Conservation (phyloP, 30 jellyfish, hydroid and myxozoan genomes). For the Cassiopea andromeda region DNA sequence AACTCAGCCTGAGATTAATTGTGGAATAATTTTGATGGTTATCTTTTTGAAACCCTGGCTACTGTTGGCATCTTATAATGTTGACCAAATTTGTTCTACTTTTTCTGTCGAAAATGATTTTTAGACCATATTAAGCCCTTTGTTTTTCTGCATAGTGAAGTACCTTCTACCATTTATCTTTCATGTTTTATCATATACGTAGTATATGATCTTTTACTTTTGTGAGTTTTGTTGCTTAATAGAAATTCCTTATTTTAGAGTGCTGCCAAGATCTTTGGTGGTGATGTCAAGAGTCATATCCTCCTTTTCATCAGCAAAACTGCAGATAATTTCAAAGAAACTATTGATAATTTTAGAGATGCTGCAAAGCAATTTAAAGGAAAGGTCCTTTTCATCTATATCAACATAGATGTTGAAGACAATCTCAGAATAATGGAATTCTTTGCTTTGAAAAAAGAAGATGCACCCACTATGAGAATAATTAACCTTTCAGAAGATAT, state of each 20-base stretch:
- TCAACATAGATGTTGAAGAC: conserved; percentile 95
- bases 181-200: no score
- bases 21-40: no score
- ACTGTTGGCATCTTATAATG: no score
- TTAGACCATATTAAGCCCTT: no score
- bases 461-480: conserved; percentile 91
- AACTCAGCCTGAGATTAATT: no score
- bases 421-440: conserved; percentile 94
- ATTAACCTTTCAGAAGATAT: conserved; percentile 92
- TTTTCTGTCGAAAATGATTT: no score
- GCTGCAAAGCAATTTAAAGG: conserved; percentile 96
- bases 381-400: conserved; percentile 93
- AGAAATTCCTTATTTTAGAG: conserved; percentile 37
- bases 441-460: conserved; percentile 93
- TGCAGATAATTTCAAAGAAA: conserved; percentile 86
- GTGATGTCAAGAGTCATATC: conserved; percentile 93
- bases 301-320: conserved; percentile 88
- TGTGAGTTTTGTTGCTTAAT: no score
- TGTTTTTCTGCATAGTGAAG: no score
- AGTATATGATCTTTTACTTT: no score
- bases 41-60: no score
- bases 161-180: no score
- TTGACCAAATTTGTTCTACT: no score
- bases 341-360: conserved; percentile 76
- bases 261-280: conserved; percentile 99